Evolutionary conservation across 2,113 vertebrate genomes (phyloP), one percentile per base, ranked within the genome.

Genomic region (Camelus bactrianus): DNA sequence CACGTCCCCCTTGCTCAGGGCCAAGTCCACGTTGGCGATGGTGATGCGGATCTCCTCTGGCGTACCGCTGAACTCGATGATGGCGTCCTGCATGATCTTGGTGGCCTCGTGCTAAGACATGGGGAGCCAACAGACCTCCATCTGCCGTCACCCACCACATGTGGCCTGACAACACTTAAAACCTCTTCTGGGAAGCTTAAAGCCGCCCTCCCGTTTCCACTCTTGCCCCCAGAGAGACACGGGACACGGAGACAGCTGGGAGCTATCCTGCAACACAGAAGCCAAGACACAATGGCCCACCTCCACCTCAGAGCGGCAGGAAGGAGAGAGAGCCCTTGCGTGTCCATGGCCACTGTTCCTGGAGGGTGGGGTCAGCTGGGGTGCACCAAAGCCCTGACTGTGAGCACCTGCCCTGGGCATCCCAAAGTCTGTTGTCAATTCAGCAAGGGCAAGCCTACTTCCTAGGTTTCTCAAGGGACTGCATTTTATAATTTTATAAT

Each of bases 61-160:
- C 0, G 98, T 98, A 54, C 98, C 98, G 0, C 98, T 97, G 94
- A 99, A 99, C 79, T 97, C 97, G 11, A 98, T 94, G 80, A 99
- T 97, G 72, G 98, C 98, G 1, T 99, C 98, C 94, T 99, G 98
- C 97, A 99, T 98, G 32, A 99, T 96, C 93, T 98, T 99, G 38
- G 98, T 97, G 92, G 99, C 99, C 97, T 99, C 98, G 0, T 99
- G 98, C 99, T 99, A 73, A 54, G 85, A 94, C 1, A 22, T 0
- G 20, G 79, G 76, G 79, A 93, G 22, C 88, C 87, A 52, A 52
- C 1, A 32, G 76, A 54, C 24, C 35, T 84, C 46, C 3, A 8
- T 17, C 48, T 12, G 28, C 62, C 10, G 12, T 50, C 38, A 2
- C 22, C 24, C 13, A 24, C 54, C 15, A 7, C 42, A 28, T 32